Conservation (phyloP, 2,797 vertebrate species). For the Botia almorhae region DNA sequence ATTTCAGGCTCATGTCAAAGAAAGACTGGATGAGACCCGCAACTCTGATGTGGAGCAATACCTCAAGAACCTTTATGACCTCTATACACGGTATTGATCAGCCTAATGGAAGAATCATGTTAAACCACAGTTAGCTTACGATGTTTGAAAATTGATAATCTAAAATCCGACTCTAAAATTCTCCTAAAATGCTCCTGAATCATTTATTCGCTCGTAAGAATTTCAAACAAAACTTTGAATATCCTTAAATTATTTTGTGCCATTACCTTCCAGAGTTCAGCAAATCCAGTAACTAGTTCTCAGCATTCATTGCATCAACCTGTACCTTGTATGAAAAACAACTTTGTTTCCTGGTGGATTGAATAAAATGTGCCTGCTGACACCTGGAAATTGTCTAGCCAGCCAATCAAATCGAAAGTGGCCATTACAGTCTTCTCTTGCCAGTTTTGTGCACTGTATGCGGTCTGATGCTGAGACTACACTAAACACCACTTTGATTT, state of each 20-base stretch:
- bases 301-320: too few relatives aligned
- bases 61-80: constrained; percentile 96
- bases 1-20: constrained; percentile 87
- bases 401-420: not conserved
- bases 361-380: too few relatives aligned
- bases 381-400: too few relatives aligned
- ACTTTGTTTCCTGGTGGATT: too few relatives aligned
- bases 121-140: not conserved
- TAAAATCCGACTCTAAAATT: not conserved
- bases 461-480: not conserved
- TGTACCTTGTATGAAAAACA: too few relatives aligned
- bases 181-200: not conserved
- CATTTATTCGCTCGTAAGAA: not conserved
- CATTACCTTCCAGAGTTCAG: not conserved
- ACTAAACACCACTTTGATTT: not conserved
- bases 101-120: too few relatives aligned
- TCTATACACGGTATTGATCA: constrained; percentile 88
- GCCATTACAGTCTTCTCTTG: too few relatives aligned
- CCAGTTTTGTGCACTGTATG: not conserved
- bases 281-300: not conserved
- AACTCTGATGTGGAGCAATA: constrained; percentile 95
- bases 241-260: not conserved
- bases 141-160: not conserved
- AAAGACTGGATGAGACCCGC: constrained; percentile 90
- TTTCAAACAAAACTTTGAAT: not conserved